phyloP scores from a whole-genome alignment of 2,888 invertebrate genomes.

The Caenorhabditis imperialis region DNA sequence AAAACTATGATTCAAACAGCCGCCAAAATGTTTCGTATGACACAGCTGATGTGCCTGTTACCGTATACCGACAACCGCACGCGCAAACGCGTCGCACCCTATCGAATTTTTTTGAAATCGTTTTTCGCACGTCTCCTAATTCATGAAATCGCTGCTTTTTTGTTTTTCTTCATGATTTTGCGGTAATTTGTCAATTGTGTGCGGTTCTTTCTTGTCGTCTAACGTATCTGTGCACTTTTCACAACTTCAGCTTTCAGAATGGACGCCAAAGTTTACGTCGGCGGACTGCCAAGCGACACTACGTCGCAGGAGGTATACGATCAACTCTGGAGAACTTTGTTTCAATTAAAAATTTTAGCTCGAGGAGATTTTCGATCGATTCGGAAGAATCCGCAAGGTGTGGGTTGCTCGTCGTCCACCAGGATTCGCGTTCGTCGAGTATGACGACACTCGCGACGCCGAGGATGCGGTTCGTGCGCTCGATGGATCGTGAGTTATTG shows the following conservation, averaged over 20 bases:
- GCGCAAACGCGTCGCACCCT: slow-evolving; percentile 17
- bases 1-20: neutral
- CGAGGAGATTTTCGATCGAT: slow-evolving; percentile 89
- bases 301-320: slow-evolving; percentile 80
- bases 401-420: slow-evolving; percentile 95
- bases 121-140: neutral
- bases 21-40: neutral
- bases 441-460: slow-evolving; percentile 85
- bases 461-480: slow-evolving; percentile 80
- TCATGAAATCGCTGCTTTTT: slow-evolving; percentile 1
- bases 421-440: slow-evolving; percentile 81
- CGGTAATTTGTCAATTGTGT: neutral
- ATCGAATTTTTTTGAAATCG: slow-evolving; percentile 11
- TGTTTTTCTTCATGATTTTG: neutral
- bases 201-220: neutral
- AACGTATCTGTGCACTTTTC: neutral
- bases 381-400: slow-evolving; percentile 90
- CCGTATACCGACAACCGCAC: slow-evolving; percentile 37
- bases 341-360: slow-evolving; percentile 78
- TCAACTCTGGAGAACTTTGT: neutral
- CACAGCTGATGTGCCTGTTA: slow-evolving; percentile 40
- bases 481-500: slow-evolving; percentile 82
- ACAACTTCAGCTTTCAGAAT: slow-evolving; percentile 30
- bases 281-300: slow-evolving; percentile 91
- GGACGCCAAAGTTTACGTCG: slow-evolving; percentile 88